Evolutionary conservation across 2,888 invertebrate species (phyloP).

Genomic region (Argyresthia albistria): DNA sequence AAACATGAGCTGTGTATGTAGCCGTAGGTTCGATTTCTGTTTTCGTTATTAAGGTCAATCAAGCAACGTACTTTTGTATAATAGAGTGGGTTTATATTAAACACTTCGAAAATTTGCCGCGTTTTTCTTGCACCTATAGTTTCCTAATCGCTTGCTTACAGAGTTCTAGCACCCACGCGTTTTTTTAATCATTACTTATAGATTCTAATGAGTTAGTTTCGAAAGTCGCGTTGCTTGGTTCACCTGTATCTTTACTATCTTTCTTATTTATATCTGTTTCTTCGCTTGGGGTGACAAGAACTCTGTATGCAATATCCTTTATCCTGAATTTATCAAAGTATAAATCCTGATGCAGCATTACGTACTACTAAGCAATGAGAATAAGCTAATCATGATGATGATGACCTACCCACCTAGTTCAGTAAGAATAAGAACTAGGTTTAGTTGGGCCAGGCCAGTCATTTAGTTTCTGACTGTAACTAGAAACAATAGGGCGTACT

Average conservation of each 20-base stretch:
- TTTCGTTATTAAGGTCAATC: constrained; percentile 46
- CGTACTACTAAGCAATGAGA: too few species aligned
- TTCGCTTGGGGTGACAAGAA: not conserved
- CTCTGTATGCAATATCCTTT: constrained; percentile 1
- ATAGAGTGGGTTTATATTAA: constrained; percentile 60
- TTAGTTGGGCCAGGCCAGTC: too few species aligned
- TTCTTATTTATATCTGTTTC: not conserved
- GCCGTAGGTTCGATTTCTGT: too few species aligned
- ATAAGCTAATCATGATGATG: too few species aligned
- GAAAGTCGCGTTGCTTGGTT: constrained; percentile 53
- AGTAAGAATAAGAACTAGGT: too few species aligned
- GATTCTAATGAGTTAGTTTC: constrained; percentile 2
- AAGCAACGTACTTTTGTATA: constrained; percentile 46
- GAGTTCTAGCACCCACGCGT: constrained; percentile 51
- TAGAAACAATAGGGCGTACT: too few species aligned
- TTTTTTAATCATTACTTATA: constrained; percentile 10
- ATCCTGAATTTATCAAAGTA: too few species aligned
- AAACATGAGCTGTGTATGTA: too few species aligned
- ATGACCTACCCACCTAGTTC: too few species aligned
- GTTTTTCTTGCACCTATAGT: constrained; percentile 34
- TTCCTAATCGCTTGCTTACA: constrained; percentile 29
- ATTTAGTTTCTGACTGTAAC: too few species aligned
- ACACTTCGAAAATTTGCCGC: constrained; percentile 28
- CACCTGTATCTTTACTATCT: constrained; percentile 24
- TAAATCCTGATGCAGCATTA: too few species aligned